Evolutionary conservation across 2,113 vertebrate genomes (phyloP).

Genomic region (Merops nubicus): DNA sequence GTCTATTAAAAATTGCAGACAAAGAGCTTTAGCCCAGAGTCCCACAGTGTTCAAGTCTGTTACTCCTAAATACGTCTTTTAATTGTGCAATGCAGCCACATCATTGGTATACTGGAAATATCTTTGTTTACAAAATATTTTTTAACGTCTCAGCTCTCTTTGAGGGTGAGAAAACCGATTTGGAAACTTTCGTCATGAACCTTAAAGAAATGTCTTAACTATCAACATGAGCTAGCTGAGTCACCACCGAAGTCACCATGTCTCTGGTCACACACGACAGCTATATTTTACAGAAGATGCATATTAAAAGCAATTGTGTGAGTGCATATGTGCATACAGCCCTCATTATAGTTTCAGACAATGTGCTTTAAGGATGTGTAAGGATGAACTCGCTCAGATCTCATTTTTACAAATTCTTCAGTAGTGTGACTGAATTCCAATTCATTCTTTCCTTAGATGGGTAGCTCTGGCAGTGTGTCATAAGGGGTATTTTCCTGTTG

Average conservation of each 20-base stretch:
- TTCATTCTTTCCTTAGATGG: constrained; percentile 26
- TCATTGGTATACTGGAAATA: constrained; percentile 15
- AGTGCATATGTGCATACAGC: not conserved
- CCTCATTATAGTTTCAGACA: not conserved
- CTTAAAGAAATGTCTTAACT: not conserved
- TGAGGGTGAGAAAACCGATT: constrained; percentile 9
- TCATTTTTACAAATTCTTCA: not conserved
- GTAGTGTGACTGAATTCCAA: not conserved
- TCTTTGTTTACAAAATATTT: not conserved
- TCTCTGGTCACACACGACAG: not conserved
- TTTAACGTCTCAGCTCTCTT: not conserved
- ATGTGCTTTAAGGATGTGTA: not conserved
- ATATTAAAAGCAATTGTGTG: not conserved
- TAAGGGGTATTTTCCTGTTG: constrained; percentile 43
- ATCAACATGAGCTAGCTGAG: not conserved
- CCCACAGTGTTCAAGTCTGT: not conserved
- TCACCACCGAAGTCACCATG: not conserved
- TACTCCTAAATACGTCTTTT: not conserved
- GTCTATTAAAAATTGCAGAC: not conserved
- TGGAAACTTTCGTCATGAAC: constrained; percentile 2
- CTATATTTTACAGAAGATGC: not conserved
- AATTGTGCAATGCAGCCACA: not conserved
- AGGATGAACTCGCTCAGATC: not conserved
- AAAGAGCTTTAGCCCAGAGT: not conserved
- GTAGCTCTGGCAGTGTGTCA: constrained; percentile 21